Evolutionary conservation across 1,140 invertebrate genomes (phyloP), one percentile per base, ranked within the genome.

Genomic region (Papilio glaucus): DNA sequence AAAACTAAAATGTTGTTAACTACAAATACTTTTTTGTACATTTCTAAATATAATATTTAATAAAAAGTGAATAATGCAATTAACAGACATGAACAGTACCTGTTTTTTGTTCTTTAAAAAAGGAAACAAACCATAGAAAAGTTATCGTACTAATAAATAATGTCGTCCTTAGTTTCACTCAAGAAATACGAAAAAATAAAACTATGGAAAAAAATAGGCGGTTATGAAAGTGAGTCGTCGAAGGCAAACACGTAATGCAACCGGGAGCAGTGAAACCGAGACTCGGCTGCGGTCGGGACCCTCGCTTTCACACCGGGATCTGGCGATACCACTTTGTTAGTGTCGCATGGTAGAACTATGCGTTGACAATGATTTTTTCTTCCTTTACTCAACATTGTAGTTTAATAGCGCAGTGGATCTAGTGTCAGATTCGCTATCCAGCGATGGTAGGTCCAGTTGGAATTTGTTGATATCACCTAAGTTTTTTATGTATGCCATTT

Each of bases 181-280:
- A 57, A 33, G 38, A 29, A 39, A 4, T 61, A 72, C 49, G 61
- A 77, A 73, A 71, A 74, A 71, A 72, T 57, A 45, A 73, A 57
- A 71, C 71, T 24, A 45, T 60, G 76, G 74, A 78, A 79, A 80
- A n/a, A 81, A 82, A 83, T 62, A 65, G 71, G 77, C 57, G 72
- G 77, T 76, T 75, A 81, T 80, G 81, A 85, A 86, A 89, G 80
- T 85, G 77, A 84, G 80, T 79, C 78, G 72, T 72, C 72, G 80
- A 80, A 82, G 79, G 81, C 83, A 72, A 84, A 83, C 80, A 67
- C 80, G 85, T 83, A 80, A 80, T 77, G 72, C 79, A 78, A 80
- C 82, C 82, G 78, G 80, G 85, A 83, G 80, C 79, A 81, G 79
- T 81, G 80, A 83, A 87, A 87, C 75, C 72, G 78, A 86, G 72